These are phyloP conservation scores for Mesorhabditis belari DNA, from an alignment of 2,888 invertebrate species.

Conservation along the genomic window DNA sequence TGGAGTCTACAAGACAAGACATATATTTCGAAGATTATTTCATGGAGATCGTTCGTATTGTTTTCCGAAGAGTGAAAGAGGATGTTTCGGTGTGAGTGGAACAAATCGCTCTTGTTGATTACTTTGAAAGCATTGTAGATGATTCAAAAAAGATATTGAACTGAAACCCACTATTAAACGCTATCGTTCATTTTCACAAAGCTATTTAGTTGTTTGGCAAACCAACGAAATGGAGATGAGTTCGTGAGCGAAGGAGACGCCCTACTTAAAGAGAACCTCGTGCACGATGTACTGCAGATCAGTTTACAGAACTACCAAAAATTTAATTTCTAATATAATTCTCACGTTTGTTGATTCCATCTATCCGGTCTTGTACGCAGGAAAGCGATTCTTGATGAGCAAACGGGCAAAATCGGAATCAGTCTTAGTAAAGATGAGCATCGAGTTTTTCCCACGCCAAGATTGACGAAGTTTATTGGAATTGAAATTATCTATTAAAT, in stretches of 20 bases:
- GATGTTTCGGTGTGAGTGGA: slow-evolving; percentile 70
- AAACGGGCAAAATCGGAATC: background rate
- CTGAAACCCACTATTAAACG: slow-evolving; percentile 27
- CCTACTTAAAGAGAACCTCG: slow-evolving; percentile 70
- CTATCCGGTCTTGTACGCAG: background rate
- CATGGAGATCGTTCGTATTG: background rate
- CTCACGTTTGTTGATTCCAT: background rate
- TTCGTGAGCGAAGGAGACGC: slow-evolving; percentile 89
- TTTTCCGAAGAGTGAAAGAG: slow-evolving; percentile 88
- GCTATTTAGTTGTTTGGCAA: slow-evolving; percentile 80
- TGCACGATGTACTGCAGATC: slow-evolving; percentile 62
- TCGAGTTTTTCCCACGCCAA: background rate
- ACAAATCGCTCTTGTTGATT: background rate
- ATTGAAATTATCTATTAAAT: background rate
- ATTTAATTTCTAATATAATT: background rate
- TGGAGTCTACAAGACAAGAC: background rate
- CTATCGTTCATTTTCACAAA: slow-evolving; percentile 56
- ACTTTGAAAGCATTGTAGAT: slow-evolving; percentile 24
- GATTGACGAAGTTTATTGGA: too few relatives aligned
- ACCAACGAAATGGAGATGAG: slow-evolving; percentile 93
- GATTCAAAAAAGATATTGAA: too few relatives aligned
- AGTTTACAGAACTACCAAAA: slow-evolving; percentile 63
- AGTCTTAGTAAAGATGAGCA: background rate
- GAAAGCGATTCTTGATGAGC: background rate
- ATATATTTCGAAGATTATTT: background rate